phyloP scores from a whole-genome alignment of 2,797 vertebrate species.

The Chelonia mydas region DNA sequence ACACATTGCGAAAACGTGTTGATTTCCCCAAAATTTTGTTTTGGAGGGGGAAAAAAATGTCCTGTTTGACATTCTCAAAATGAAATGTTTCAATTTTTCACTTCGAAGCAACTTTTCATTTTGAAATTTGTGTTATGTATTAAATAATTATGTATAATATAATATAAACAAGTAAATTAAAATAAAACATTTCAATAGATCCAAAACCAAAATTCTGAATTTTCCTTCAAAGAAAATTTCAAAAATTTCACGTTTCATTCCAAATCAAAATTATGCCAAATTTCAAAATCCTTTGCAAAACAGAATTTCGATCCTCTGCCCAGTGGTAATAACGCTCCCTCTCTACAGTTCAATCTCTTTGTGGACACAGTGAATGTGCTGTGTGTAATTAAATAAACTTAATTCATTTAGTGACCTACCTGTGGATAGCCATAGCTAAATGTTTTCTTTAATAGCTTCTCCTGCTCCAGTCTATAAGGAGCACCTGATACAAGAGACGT shows the following conservation, averaged over 20 bases:
- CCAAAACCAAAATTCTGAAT: not conserved
- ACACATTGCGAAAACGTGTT: accelerated
- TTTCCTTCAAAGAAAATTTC: not conserved
- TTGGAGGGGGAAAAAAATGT: not conserved
- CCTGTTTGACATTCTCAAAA: not conserved
- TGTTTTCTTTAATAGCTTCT: not conserved
- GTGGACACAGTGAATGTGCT: not conserved
- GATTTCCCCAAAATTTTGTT: accelerated
- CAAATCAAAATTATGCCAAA: not conserved
- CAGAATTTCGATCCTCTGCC: not conserved
- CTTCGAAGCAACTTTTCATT: not conserved
- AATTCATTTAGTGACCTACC: conserved; percentile 43
- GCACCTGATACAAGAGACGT: not conserved
- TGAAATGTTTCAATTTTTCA: not conserved
- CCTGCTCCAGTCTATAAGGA: accelerated
- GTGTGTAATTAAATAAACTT: conserved; percentile 46
- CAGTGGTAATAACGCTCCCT: accelerated
- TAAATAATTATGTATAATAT: not conserved
- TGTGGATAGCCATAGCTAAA: conserved; percentile 32
- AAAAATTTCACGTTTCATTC: not conserved
- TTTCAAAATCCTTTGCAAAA: not conserved
- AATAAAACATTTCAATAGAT: not conserved
- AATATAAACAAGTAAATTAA: not conserved
- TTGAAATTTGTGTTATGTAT: not conserved
- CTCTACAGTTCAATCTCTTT: not conserved